phyloP scores from a whole-genome alignment of 2,113 vertebrate species.

The Centropus bengalensis region DNA sequence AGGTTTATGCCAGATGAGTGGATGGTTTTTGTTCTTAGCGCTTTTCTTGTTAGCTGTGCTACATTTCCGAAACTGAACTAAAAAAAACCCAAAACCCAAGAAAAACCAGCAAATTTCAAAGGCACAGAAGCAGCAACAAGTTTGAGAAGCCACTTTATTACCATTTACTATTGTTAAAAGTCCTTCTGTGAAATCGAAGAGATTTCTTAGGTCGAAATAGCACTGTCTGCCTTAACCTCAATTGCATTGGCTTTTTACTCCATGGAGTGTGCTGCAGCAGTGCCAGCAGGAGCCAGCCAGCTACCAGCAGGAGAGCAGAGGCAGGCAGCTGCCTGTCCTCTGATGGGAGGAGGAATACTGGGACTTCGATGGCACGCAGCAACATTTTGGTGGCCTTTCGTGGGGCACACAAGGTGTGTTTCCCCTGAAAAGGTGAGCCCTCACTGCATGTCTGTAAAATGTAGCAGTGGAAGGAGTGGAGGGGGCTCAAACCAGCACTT shows the following conservation, averaged over 20 bases:
- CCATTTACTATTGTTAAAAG: fast-evolving
- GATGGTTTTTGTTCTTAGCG: neutral
- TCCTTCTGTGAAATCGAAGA: neutral
- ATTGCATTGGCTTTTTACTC: neutral
- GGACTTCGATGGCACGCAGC: neutral
- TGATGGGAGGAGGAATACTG: fast-evolving
- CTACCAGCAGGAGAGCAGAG: neutral
- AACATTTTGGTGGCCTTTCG: neutral
- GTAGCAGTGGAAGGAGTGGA: neutral
- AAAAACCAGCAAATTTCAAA: neutral
- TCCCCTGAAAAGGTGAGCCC: too few species aligned
- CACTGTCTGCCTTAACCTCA: neutral
- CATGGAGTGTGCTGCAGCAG: neutral
- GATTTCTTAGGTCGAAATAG: neutral
- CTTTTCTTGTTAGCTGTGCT: neutral
- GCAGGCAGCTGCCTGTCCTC: neutral
- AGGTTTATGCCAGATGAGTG: neutral
- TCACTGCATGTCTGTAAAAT: neutral
- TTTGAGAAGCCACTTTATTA: neutral
- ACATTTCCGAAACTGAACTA: neutral
- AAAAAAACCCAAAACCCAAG: neutral
- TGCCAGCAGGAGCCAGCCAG: neutral
- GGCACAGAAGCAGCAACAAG: neutral
- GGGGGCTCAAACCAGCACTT: neutral
- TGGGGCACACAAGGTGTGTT: too few species aligned